These are phyloP conservation scores for Ferdinandea cuprea DNA, from an alignment of 2,888 invertebrate species.

Conservation along the genomic window DNA sequence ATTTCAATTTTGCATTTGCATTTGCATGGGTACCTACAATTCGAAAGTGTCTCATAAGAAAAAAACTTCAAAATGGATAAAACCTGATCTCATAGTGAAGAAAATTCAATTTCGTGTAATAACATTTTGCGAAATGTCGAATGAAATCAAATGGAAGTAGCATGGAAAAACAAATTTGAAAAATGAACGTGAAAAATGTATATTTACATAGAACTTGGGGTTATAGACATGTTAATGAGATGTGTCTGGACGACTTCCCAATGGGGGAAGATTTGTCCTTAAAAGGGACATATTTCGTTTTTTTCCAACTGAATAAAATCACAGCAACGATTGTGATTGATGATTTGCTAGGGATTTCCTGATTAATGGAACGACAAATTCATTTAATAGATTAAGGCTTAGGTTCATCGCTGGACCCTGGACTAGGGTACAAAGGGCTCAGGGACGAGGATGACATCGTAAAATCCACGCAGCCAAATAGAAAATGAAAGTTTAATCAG, in stretches of 20 bases:
- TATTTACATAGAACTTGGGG: not conserved
- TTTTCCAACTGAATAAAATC: too few species aligned
- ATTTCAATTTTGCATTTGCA: constrained; percentile 3
- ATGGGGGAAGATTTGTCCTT: not conserved
- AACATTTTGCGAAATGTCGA: constrained; percentile 30
- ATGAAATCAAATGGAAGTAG: constrained; percentile 32
- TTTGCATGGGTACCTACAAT: too few species aligned
- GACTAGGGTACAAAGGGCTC: too few species aligned
- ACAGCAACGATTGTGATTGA: not conserved
- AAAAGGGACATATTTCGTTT: not conserved
- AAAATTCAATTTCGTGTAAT: constrained; percentile 21
- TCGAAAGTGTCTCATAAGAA: not conserved
- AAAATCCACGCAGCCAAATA: too few species aligned
- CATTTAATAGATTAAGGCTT: too few species aligned
- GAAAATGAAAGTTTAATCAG: too few species aligned
- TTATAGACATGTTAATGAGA: not conserved
- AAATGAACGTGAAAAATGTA: constrained; percentile 4
- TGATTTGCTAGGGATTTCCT: not conserved
- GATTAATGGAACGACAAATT: too few species aligned
- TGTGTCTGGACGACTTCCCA: constrained; percentile 44
- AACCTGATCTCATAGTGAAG: too few species aligned
- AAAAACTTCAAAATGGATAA: constrained; percentile 12
- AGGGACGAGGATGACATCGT: too few species aligned
- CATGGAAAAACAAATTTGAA: not conserved
- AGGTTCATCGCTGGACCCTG: too few species aligned